Evolutionary conservation across 2,113 vertebrate genomes (phyloP).

Genomic region (Herpailurus yagouaroundi): DNA sequence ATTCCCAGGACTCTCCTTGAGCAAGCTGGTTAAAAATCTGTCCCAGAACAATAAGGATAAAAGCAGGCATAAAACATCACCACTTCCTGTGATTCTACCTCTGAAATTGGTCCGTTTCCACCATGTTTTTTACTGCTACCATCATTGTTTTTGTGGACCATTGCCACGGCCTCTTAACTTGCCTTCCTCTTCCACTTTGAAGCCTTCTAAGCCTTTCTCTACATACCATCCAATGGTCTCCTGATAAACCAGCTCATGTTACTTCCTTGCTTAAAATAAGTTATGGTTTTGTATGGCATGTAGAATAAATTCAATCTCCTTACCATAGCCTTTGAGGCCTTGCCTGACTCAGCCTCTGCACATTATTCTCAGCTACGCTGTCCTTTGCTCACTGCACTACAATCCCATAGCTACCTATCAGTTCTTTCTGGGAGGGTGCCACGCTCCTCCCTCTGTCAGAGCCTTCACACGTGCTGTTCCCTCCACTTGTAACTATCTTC

Average conservation of each 20-base stretch:
- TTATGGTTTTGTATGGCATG: not conserved
- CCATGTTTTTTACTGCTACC: not conserved
- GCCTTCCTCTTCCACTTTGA: not conserved
- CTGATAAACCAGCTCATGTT: not conserved
- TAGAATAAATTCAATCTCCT: not conserved
- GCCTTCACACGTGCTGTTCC: not conserved
- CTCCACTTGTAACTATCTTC: not conserved
- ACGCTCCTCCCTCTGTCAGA: not conserved
- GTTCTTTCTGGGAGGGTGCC: not conserved
- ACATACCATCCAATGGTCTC: not conserved
- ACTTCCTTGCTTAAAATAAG: conserved; percentile 1
- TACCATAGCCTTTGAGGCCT: not conserved
- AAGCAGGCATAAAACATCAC: not conserved
- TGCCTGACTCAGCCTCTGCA: not conserved
- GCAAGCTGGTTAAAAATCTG: not conserved
- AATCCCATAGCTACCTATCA: not conserved
- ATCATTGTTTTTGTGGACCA: not conserved
- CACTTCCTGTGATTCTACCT: not conserved
- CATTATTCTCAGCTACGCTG: rapidly evolving
- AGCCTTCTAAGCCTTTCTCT: not conserved
- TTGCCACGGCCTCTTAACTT: not conserved
- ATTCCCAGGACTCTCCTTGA: not conserved
- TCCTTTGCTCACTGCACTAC: no score
- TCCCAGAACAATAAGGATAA: not conserved
- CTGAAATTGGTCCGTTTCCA: not conserved